These are phyloP conservation scores for Masticophis lateralis DNA, from an alignment of 2,797 vertebrate species.

Conservation along the genomic window DNA sequence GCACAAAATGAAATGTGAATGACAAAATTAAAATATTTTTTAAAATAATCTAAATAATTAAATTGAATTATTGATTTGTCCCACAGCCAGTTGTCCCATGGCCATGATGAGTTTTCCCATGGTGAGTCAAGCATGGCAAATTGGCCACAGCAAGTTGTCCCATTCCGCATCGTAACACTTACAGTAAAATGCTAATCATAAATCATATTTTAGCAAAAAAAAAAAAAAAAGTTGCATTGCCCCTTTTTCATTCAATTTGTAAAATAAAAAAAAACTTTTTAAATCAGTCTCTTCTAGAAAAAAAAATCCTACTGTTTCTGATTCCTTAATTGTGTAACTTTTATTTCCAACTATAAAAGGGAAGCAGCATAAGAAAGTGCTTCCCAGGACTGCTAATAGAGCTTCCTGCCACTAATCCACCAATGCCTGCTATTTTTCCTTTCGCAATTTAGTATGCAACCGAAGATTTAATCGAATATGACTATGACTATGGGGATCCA, in stretches of 20 bases:
- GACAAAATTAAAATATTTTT: neutral
- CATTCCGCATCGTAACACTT: neutral
- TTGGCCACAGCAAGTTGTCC: neutral
- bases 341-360: slow-evolving; percentile 49
- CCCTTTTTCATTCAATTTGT: slow-evolving; percentile 36
- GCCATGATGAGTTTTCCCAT: neutral
- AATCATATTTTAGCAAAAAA: neutral
- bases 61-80: neutral
- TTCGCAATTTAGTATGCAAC: slow-evolving; percentile 85
- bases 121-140: neutral
- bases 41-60: neutral
- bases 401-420: slow-evolving; percentile 70
- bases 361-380: slow-evolving; percentile 61
- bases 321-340: slow-evolving; percentile 52
- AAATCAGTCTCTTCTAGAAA: neutral
- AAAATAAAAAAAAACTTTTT: slow-evolving; percentile 21
- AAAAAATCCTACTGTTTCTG: neutral
- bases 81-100: neutral
- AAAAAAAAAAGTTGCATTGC: neutral
- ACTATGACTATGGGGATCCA: slow-evolving; percentile 94
- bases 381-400: slow-evolving; percentile 48
- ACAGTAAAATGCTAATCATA: neutral
- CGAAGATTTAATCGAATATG: slow-evolving; percentile 89
- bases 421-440: slow-evolving; percentile 71
- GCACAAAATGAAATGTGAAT: neutral